Conservation (phyloP, 2,113 vertebrate species). For the Pangasianodon gigas region DNA sequence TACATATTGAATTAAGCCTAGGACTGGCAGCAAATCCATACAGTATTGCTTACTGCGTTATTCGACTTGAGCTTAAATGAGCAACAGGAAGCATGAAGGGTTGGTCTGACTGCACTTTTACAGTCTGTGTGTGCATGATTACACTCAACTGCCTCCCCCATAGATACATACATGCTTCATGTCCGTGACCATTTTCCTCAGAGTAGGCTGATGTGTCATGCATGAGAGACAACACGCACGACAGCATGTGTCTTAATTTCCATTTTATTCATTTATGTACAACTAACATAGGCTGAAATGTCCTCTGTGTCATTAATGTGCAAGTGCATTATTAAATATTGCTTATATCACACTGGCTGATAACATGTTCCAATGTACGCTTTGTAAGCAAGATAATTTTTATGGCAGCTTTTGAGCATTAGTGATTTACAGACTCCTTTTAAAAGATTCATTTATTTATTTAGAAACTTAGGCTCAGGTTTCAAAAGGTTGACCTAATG, state of each 20-base stretch:
- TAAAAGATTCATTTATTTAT: not conserved
- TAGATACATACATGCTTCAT: not conserved
- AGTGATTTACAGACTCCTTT: not conserved
- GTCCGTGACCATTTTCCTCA: not conserved
- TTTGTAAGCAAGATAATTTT: not conserved
- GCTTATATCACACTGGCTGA: not conserved
- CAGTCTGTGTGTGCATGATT: not conserved
- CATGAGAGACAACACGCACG: not conserved
- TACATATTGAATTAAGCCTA: conserved; percentile 21
- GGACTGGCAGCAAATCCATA: conserved; percentile 15
- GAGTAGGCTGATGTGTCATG: not conserved
- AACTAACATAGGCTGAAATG: not conserved
- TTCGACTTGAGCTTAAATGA: conserved; percentile 9
- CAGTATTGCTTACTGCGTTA: conserved; percentile 4
- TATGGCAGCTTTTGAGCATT: not conserved
- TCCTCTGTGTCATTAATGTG: not conserved
- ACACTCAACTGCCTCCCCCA: not conserved
- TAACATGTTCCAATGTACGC: not conserved
- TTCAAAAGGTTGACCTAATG: not conserved
- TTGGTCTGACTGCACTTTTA: conserved; percentile 23
- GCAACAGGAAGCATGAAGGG: conserved; percentile 44
- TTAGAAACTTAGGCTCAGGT: not conserved
- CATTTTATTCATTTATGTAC: conserved; percentile 1
- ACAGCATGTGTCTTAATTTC: not conserved
- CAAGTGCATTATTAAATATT: not conserved